These are phyloP conservation scores for Stenolophus ochropezus DNA, from an alignment of 2,888 invertebrate genomes.

Conservation along the genomic window DNA sequence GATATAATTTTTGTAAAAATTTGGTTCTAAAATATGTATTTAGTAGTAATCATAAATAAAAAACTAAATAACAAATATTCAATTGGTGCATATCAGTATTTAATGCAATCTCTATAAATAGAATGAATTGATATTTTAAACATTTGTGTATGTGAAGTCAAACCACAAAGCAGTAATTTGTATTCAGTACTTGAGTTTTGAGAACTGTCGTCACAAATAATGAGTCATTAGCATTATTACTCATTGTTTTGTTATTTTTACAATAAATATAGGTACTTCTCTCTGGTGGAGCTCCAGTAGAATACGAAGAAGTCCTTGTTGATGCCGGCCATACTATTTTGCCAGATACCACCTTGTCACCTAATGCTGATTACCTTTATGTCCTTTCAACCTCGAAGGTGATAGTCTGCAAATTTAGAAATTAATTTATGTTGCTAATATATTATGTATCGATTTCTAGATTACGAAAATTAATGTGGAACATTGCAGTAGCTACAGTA, in stretches of 20 bases:
- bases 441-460: slow-evolving; percentile 69
- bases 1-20: too few species aligned
- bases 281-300: slow-evolving; percentile 82
- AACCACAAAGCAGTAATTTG: slow-evolving; percentile 20
- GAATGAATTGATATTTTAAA: not conserved
- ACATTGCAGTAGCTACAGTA: slow-evolving; percentile 88
- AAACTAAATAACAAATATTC: slow-evolving; percentile 3
- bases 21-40: too few species aligned
- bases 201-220: slow-evolving; percentile 23
- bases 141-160: not conserved
- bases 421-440: slow-evolving; percentile 54
- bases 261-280: slow-evolving; percentile 72
- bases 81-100: slow-evolving; percentile 11
- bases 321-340: slow-evolving; percentile 87
- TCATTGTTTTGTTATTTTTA: slow-evolving; percentile 25
- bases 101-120: slow-evolving; percentile 30
- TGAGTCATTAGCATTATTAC: slow-evolving; percentile 20
- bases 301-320: slow-evolving; percentile 91
- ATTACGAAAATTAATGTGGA: slow-evolving; percentile 88
- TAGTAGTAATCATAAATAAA: not conserved
- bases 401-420: slow-evolving; percentile 64
- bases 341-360: slow-evolving; percentile 91
- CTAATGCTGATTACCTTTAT: slow-evolving; percentile 88
- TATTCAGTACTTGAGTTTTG: slow-evolving; percentile 30
- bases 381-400: slow-evolving; percentile 87